Base-by-base conservation (phyloP, 2,797 vertebrate genomes). In the Gastrophryne carolinensis region DNA sequence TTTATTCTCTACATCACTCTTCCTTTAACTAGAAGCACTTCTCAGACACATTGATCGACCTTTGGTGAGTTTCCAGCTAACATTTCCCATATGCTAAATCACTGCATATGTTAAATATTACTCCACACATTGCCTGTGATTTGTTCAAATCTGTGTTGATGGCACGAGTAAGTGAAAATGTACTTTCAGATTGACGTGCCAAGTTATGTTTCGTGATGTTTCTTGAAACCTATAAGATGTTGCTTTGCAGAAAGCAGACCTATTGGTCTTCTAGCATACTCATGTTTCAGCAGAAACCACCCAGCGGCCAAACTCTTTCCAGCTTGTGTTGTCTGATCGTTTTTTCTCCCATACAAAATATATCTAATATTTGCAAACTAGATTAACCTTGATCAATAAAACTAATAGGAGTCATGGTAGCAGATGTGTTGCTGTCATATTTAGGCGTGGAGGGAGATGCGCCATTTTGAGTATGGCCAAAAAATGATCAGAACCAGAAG, bases 71-170 rank as follows among this genome's bases (percentile, higher is more conserved):
- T 70, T 62, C 34, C 57, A 54, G 57, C 17, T 76, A 70, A 77
- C 58, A 37, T 54, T 70, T 77, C 56, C 58, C 58, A 70, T 64
- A 69, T 77, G 74, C 47, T 77, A 37, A 63, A 63, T 34, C 21
- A 44, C 35, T 47, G 49, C 58, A 67, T 75, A 75, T 60, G 72
- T 39, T 75, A 67, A 75, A 75, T 67, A 75, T 60, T 67, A 75
- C 27, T 67, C 11, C 30, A 60, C 63, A 65, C 60, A 57, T 49
- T 57, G 37, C 27, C 70, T 56, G 60, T 35, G 60, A 57, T 65
- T 65, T 58, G 37, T 50, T 57, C 49, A 37, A 71, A 15, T 27
- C 57, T 77, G 37, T 44, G 54, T 50, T 57, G 56, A 62, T 63
- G 39, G 60, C 37, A 57, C 35, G 24, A 64, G 52, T 13, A n/a